phyloP scores from a whole-genome alignment of 2,797 vertebrate genomes.

The Rhinichthys osculus region DNA sequence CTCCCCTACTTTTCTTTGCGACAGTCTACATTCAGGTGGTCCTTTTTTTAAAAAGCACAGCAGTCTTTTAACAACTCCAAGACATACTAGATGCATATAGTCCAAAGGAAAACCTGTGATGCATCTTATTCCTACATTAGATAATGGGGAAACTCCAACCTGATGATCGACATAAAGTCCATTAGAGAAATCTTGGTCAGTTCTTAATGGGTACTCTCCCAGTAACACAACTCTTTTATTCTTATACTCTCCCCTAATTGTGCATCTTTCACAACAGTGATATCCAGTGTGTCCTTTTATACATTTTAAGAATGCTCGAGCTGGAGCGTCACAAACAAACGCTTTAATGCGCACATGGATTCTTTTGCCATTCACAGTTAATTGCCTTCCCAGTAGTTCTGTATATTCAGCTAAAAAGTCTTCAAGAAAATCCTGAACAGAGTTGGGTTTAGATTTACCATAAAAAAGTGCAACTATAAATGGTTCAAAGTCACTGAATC shows the following conservation, averaged over 20 bases:
- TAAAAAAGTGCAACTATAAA: conserved; percentile 28
- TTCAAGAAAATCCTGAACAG: conserved; percentile 25
- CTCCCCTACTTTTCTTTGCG: too few relatives aligned
- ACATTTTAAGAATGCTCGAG: conserved; percentile 32
- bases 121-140: too few relatives aligned
- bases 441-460: conserved; percentile 24
- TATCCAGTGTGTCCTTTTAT: conserved; percentile 35
- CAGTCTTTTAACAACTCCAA: too few relatives aligned
- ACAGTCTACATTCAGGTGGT: too few relatives aligned
- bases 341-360: conserved; percentile 28
- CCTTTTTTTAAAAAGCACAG: too few relatives aligned
- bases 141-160: neutral
- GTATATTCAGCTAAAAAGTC: conserved; percentile 19
- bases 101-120: too few relatives aligned
- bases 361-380: neutral
- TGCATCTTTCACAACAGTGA: conserved; percentile 34
- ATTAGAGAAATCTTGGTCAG: conserved; percentile 13
- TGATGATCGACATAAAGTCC: conserved; percentile 25
- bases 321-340: conserved; percentile 26
- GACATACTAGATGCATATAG: too few relatives aligned
- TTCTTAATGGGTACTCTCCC: conserved; percentile 11
- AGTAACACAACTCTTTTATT: conserved; percentile 1
- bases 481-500: conserved; percentile 20
- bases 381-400: conserved; percentile 4
- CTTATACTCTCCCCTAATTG: conserved; percentile 11